Evolutionary conservation across 2,888 invertebrate genomes (phyloP).

Genomic region (Sussaba pulchella): DNA sequence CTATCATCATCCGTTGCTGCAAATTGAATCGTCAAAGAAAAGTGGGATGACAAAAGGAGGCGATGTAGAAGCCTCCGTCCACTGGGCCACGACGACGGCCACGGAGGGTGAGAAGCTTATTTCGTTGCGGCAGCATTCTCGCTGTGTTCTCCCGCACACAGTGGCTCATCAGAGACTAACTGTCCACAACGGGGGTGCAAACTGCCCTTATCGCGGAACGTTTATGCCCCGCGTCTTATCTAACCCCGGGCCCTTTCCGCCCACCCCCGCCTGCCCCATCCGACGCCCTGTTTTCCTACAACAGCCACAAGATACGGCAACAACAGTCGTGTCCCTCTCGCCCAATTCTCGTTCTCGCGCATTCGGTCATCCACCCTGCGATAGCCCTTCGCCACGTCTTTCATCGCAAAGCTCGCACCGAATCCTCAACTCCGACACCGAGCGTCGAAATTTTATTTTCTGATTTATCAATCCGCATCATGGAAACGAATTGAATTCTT

Average conservation of each 20-base stretch:
- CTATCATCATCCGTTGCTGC: not conserved
- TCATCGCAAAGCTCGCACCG: not conserved
- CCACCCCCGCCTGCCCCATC: conserved; percentile 11
- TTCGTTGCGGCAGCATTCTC: conserved; percentile 13
- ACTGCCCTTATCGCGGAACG: conserved; percentile 83
- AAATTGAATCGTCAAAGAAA: conserved; percentile 44
- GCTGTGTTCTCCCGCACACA: conserved; percentile 64
- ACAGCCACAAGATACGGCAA: conserved; percentile 57
- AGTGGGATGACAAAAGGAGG: conserved; percentile 38
- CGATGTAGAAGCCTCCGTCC: no score
- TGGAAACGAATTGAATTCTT: conserved; percentile 36
- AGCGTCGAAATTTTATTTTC: conserved; percentile 20
- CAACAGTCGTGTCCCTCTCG: not conserved
- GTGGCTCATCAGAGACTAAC: conserved; percentile 82
- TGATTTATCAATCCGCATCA: conserved; percentile 32
- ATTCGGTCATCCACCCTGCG: conserved; percentile 34
- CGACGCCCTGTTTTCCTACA: conserved; percentile 71
- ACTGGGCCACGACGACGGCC: no score
- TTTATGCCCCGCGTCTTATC: conserved; percentile 83
- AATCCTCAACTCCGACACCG: conserved; percentile 6
- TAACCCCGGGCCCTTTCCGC: conserved; percentile 61
- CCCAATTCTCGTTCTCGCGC: conserved; percentile 7
- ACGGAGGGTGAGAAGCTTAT: conserved; percentile 5
- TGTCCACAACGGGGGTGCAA: conserved; percentile 84
- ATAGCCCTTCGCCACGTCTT: conserved; percentile 6